Percentiles rank a stretch among this genome's conserved stretches.
Conservation (phyloP, 2,888 invertebrate genomes). For the Lepidocyrtoides sp. region DNA sequence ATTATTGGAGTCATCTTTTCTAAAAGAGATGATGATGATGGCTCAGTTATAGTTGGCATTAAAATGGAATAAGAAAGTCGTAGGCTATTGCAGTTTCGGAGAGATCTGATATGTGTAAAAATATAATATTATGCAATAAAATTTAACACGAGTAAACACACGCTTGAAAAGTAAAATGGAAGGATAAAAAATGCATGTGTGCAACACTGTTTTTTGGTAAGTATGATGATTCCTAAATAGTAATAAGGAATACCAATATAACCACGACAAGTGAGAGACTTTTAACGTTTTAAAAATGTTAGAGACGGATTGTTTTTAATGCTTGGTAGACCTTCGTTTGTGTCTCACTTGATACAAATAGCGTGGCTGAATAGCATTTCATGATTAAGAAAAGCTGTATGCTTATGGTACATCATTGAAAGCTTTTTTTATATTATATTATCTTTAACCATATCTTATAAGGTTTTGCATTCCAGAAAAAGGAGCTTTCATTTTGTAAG, state of each 20-base stretch:
- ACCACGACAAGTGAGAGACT: background rate
- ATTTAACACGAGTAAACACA: background rate
- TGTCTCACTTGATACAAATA: background rate
- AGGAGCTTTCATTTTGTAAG: background rate
- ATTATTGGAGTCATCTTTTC: background rate
- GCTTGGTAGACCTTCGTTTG: background rate
- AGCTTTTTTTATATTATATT: background rate
- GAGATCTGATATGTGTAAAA: background rate
- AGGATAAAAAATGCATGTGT: background rate
- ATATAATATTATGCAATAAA: background rate
- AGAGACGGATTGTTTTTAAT: background rate
- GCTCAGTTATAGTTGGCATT: background rate
- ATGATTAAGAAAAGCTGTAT: background rate
- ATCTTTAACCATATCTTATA: conserved; percentile 16
- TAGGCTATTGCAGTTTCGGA: background rate
- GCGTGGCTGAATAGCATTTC: background rate
- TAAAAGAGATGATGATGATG: conserved; percentile 7
- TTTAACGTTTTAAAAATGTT: background rate
- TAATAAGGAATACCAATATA: too few species aligned
- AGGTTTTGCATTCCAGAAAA: conserved; percentile 1
- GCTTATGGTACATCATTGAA: background rate
- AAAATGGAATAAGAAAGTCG: conserved; percentile 6
- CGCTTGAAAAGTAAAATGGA: background rate
- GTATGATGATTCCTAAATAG: too few species aligned
- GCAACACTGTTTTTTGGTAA: too few species aligned